Base-by-base conservation (phyloP, 2,888 invertebrate species). In the Drosophila algonquin region DNA sequence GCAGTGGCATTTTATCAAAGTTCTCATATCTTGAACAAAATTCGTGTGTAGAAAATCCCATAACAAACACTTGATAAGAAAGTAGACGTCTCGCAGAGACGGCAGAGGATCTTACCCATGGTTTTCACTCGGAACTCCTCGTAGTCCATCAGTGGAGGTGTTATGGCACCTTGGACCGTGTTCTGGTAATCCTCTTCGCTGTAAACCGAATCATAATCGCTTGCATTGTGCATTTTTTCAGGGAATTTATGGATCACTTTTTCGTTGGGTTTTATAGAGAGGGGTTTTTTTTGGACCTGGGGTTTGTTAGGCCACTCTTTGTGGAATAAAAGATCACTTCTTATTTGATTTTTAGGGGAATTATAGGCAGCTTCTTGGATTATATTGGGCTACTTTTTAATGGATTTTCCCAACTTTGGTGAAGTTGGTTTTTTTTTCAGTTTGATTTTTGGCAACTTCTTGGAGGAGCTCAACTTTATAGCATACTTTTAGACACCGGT, bases 41-140 rank as follows among this genome's bases (percentile, higher is more conserved):
- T 35, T 51, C 35, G 50, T 45, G 14, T 56, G 46, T 56, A 75
- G 67, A 80, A 78, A 87, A 83, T 52, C 62, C 70, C 54, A 73
- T 48, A 51, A 59, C 70, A 89, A 87, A 87, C 76, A 89, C 9
- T n/a, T 88, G 83, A 83, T 83, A 83, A 89, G 87, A 45, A 18
- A 16, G 44, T 72, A 61, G 65, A 72, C 73, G 65, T n/a, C 44
- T 46, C 51, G 14, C 18, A 44, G 40, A 5, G 27, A 2, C 10
- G 35, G 16, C n/a, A 1, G 3, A 48, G 40, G 75, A 7, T 30
- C 87, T 87, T 10, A 83, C 83, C 83, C 89, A 89, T 83, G 1
- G 87, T 84, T 62, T 77, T 78, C 1, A 57, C 71, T 9, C 89
- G 54, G 63, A 83, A 83, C 18, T 83, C 83, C 30, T 83, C 83